These are phyloP conservation scores for Calameuta idolon DNA, from an alignment of 2,888 invertebrate species.

Conservation along the genomic window DNA sequence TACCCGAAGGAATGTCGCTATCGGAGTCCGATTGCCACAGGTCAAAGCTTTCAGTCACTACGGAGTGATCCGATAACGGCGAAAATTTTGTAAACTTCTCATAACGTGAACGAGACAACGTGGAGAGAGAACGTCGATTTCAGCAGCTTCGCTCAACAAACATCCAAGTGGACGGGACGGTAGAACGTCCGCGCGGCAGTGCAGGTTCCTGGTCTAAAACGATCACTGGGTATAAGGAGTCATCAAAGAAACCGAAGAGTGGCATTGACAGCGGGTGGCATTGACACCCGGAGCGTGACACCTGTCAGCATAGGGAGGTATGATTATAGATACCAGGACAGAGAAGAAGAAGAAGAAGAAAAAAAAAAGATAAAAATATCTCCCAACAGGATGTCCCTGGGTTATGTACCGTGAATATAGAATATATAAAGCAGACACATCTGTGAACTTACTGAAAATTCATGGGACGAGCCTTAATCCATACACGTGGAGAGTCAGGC, in stretches of 20 bases:
- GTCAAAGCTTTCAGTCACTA: conserved; percentile 60
- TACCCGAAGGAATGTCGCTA: conserved; percentile 58
- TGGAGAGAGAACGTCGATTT: no score
- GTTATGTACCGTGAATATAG: not conserved
- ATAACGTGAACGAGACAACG: conserved; percentile 23
- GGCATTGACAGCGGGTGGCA: conserved; percentile 8
- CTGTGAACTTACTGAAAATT: conserved; percentile 49
- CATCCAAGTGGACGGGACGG: no score
- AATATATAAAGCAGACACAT: conserved; percentile 12
- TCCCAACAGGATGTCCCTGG: conserved; percentile 1
- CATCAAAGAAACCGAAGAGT: not conserved
- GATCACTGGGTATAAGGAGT: not conserved
- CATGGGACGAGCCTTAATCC: conserved; percentile 51
- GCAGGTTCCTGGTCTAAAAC: no score
- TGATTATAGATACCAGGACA: not conserved
- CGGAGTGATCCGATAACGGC: conserved; percentile 43
- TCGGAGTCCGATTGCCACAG: conserved; percentile 62
- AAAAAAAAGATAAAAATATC: conserved; percentile 9
- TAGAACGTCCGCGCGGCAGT: no score
- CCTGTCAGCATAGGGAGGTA: not conserved
- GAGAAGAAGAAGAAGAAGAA: not conserved
- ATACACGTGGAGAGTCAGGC: conserved; percentile 16
- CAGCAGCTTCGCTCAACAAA: no score
- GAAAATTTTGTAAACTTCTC: conserved; percentile 46
- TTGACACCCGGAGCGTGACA: conserved; percentile 6